Percentiles rank a stretch among this genome's conserved stretches.
phyloP scores from a whole-genome alignment of 2,113 vertebrate species.

The Natator depressus region DNA sequence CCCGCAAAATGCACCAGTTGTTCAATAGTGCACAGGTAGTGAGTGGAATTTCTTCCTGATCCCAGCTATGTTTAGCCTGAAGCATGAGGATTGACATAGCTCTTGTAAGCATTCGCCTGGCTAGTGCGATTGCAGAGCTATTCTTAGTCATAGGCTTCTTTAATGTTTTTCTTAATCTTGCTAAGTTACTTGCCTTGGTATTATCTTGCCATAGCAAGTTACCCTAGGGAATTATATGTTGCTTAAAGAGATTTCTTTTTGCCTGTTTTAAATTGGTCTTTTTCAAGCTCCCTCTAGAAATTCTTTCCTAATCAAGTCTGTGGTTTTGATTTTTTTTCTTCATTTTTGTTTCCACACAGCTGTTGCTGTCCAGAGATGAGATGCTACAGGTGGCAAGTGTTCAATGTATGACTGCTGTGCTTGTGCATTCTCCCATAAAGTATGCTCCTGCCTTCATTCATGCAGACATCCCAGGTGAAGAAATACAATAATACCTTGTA shows the following conservation, averaged over 20 bases:
- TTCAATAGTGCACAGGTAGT: not conserved
- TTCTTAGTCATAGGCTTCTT: not conserved
- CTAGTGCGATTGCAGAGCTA: not conserved
- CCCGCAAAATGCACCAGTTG: accelerated
- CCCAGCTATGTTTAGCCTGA: not conserved
- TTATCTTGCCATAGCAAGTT: not conserved
- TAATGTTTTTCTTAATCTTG: conserved; percentile 1
- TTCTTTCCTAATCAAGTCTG: not conserved
- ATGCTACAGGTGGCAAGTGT: conserved; percentile 87
- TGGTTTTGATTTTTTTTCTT: not conserved
- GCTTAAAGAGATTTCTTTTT: not conserved
- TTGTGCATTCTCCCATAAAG: conserved; percentile 87
- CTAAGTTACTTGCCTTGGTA: not conserved
- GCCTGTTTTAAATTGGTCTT: not conserved
- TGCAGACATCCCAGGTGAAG: conserved; percentile 90
- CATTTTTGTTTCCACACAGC: conserved; percentile 74
- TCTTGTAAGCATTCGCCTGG: not conserved
- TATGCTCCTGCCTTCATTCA: conserved; percentile 87
- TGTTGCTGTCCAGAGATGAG: conserved; percentile 92
- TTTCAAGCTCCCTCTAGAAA: not conserved
- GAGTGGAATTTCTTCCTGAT: not conserved
- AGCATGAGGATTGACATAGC: not conserved
- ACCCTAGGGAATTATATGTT: not conserved
- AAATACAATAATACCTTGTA: not conserved
- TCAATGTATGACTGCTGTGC: conserved; percentile 87